Conservation (phyloP, 2,888 invertebrate genomes). For the Volucella zonaria region DNA sequence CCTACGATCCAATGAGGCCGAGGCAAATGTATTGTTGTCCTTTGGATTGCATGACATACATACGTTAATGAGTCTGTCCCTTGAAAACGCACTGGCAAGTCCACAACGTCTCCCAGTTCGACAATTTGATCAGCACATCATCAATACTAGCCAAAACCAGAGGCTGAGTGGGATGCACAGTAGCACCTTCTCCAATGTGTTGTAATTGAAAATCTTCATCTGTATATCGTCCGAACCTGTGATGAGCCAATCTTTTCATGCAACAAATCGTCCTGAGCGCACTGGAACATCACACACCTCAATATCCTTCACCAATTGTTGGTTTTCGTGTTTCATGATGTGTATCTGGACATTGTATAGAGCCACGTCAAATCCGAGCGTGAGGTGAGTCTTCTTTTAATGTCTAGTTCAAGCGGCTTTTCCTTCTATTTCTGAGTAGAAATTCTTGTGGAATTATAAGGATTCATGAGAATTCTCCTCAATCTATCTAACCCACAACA, state of each 20-base stretch:
- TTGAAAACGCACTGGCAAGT: conserved; percentile 99
- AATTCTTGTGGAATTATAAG: conserved; percentile 31
- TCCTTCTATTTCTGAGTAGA: not conserved
- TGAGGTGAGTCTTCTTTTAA: conserved; percentile 98
- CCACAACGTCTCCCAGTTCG: conserved; percentile 94
- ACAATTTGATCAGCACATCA: no score
- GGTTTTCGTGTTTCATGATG: conserved; percentile 99
- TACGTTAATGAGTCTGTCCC: conserved; percentile 96
- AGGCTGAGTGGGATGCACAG: no score
- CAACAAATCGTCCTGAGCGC: conserved; percentile 96
- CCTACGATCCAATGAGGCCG: conserved; percentile 98
- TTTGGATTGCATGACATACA: conserved; percentile 98
- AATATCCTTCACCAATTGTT: conserved; percentile 93
- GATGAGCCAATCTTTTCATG: conserved; percentile 99
- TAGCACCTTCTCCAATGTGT: conserved; percentile 96
- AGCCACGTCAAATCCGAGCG: conserved; percentile 98
- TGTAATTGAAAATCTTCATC: conserved; percentile 98
- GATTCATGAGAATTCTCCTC: conserved; percentile 10
- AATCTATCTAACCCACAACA: not conserved
- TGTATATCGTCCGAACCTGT: conserved; percentile 98
- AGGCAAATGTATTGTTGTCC: conserved; percentile 99
- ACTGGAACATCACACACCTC: conserved; percentile 99
- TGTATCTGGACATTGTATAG: conserved; percentile 99
- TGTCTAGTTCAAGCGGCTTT: conserved; percentile 95
- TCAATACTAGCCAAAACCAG: no score